Base-by-base conservation (phyloP, 1,140 invertebrate genomes). In the Ips nitidus region DNA sequence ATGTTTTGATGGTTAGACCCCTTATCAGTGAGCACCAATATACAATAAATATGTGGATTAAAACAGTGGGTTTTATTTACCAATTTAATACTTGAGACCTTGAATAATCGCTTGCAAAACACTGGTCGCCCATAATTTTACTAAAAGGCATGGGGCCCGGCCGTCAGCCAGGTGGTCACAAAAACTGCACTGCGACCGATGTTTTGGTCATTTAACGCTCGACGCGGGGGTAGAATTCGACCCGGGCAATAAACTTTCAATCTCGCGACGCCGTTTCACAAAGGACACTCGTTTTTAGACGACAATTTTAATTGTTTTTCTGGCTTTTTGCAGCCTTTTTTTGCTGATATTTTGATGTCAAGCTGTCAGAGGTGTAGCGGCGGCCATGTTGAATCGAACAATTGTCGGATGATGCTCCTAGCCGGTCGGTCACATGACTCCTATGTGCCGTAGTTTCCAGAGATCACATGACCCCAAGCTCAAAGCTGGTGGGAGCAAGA, bases 141-240 rank as follows among this genome's bases (percentile, higher is more conserved):
- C 73, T 70, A 69, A 72, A 73, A 70, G 66, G 61, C 71, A 66
- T 62, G 74, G 71, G 74, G 71, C 71, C 71, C 71, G 66, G 61
- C 70, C 70, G 72, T 65, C 65, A 74, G 72, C 74, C 74, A 75
- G 74, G 73, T 75, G 74, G 74, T 75, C 73, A 74, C 71, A 65
- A 52, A 72, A 75, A 73, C 68, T 73, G 52, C 68, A 73, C 72
- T 69, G 39, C 39, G 58, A 63, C 41, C 45, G 52, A 56, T 73
- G 63, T 68, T 69, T 71, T 68, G 7, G 41, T 50, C 62, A 59
- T 71, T 69, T 61, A 66, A 69, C 63, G 68, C 65, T 47, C 43
- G 52, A 53, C 62, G 55, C 62, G 66, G 39, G 42, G 22, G 8
- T 40, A 36, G 39, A 22, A 22, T 22, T 22, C 4, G 55, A 4